A percentile compares a stretch with the other conserved stretches of the same genome.
phyloP scores from a whole-genome alignment of 2,888 invertebrate species.

The Clivina fossor region DNA sequence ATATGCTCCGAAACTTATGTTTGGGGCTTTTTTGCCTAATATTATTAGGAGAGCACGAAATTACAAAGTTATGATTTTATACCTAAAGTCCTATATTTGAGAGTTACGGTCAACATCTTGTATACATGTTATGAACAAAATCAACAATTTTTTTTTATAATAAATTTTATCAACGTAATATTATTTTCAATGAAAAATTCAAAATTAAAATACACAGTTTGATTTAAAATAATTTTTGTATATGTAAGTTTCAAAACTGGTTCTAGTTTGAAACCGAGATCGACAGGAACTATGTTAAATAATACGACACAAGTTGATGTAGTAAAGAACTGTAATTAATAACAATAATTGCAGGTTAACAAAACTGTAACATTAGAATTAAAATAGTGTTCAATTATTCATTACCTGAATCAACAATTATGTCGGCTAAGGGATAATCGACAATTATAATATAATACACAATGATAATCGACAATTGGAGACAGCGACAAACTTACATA shows the following conservation, averaged over 20 bases:
- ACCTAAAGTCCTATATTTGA: too few species aligned
- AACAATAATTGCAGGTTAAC: neutral
- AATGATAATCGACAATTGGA: neutral
- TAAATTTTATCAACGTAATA: too few species aligned
- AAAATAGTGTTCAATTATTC: neutral
- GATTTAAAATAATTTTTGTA: neutral
- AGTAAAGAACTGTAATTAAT: neutral
- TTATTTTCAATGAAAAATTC: too few species aligned
- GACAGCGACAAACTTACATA: too few species aligned
- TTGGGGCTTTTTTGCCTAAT: too few species aligned
- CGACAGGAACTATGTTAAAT: neutral
- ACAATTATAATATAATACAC: neutral
- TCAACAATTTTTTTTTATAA: too few species aligned
- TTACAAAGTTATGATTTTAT: too few species aligned
- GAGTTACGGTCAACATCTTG: too few species aligned
- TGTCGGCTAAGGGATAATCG: neutral
- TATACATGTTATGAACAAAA: too few species aligned
- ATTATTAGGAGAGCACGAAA: too few species aligned
- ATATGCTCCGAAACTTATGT: too few species aligned
- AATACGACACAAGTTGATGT: neutral
- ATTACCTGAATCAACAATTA: neutral
- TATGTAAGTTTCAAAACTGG: neutral
- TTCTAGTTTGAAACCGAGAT: neutral
- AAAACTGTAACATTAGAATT: neutral
- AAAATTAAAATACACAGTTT: too few species aligned